These are phyloP conservation scores for Ciconia boyciana DNA, from an alignment of 2,113 vertebrate species.

Conservation along the genomic window DNA sequence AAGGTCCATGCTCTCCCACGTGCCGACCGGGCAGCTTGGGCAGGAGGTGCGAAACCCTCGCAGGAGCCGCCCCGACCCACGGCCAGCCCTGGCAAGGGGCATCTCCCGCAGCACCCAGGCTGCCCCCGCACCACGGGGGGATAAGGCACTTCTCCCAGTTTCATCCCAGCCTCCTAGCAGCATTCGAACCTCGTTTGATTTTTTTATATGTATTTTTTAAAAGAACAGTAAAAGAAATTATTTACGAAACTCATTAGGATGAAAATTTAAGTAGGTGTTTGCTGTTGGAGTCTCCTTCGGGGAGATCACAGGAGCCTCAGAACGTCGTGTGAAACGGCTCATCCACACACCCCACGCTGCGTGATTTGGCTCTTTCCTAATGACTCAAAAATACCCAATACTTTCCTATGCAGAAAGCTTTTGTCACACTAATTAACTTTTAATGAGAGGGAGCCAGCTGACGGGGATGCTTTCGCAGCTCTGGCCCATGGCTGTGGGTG, in stretches of 20 bases:
- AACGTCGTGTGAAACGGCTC: conserved; percentile 3
- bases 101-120: neutral
- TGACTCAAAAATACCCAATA: conserved; percentile 81
- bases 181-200: neutral
- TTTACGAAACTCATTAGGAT: conserved; percentile 7
- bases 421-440: conserved; percentile 85
- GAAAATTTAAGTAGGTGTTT: neutral
- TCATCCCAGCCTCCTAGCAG: neutral
- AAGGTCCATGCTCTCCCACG: neutral
- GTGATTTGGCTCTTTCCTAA: conserved; percentile 78
- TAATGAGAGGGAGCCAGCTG: conserved; percentile 87
- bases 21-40: neutral
- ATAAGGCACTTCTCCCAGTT: conserved; percentile 1
- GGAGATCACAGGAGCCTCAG: conserved; percentile 28
- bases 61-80: neutral
- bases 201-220: neutral
- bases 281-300: conserved; percentile 7
- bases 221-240: neutral
- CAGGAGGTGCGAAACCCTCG: neutral
- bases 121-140: accelerated
- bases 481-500: conserved; percentile 35
- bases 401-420: conserved; percentile 84
- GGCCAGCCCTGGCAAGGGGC: neutral
- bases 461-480: conserved; percentile 85
- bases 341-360: neutral